These are phyloP conservation scores for Sinocyclocheilus anophthalmus DNA, from an alignment of 2,113 vertebrate species.

Conservation along the genomic window DNA sequence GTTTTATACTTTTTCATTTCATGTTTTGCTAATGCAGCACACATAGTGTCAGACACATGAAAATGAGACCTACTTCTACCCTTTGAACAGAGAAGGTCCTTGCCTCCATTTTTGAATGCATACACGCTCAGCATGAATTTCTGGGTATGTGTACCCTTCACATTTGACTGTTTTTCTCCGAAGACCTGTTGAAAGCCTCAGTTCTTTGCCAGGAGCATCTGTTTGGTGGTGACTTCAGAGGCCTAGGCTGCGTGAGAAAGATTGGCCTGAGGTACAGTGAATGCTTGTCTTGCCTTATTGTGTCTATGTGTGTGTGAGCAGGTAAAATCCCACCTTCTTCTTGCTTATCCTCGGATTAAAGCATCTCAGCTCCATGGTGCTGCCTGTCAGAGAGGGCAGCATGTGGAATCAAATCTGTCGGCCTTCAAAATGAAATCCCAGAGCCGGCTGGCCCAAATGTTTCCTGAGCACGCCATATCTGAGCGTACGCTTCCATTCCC, in stretches of 20 bases:
- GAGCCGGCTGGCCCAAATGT: slow-evolving; percentile 28
- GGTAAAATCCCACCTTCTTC: slow-evolving; percentile 41
- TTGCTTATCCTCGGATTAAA: slow-evolving; percentile 53
- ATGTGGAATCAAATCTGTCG: slow-evolving; percentile 49
- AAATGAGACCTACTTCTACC: slow-evolving; percentile 54
- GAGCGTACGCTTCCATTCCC: slow-evolving; percentile 17
- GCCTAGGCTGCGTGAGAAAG: slow-evolving; percentile 23
- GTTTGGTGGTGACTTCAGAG: slow-evolving; percentile 41
- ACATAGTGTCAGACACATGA: slow-evolving; percentile 29
- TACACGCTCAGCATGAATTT: slow-evolving; percentile 23
- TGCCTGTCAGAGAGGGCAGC: slow-evolving; percentile 30
- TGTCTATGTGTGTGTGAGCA: slow-evolving; percentile 31
- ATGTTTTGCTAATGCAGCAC: slow-evolving; percentile 1
- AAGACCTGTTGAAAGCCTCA: slow-evolving; percentile 35
- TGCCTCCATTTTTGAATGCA: background rate
- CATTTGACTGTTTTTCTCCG: background rate
- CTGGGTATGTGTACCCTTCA: slow-evolving; percentile 17
- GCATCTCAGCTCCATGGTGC: slow-evolving; percentile 29
- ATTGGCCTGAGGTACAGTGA: slow-evolving; percentile 28
- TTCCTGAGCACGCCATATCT: slow-evolving; percentile 16
- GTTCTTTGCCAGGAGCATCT: background rate
- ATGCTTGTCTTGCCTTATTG: background rate
- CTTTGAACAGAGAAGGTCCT: slow-evolving; percentile 22
- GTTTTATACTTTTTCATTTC: background rate
- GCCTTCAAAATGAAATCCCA: slow-evolving; percentile 37